A percentile compares a stretch with the other conserved stretches of the same genome.
Conservation (phyloP, 2,113 vertebrate genomes). For the Hemiscyllium ocellatum region DNA sequence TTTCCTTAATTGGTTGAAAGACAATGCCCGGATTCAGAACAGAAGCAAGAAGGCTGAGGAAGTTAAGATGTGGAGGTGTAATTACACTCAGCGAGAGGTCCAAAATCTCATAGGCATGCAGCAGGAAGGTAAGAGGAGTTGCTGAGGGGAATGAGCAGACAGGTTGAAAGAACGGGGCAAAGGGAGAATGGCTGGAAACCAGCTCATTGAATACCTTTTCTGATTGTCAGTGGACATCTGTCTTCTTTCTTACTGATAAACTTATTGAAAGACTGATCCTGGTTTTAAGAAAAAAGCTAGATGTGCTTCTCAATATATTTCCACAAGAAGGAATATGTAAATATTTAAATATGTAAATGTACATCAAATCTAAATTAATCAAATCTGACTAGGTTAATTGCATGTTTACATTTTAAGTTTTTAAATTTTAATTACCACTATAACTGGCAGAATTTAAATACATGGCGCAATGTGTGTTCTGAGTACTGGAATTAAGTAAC, state of each 20-base stretch:
- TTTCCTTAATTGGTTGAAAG: background rate
- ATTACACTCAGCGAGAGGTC: background rate
- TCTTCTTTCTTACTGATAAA: background rate
- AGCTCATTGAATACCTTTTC: background rate
- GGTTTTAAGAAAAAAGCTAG: background rate
- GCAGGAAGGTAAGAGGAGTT: background rate
- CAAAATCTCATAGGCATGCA: background rate
- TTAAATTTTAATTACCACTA: slow-evolving; percentile 36
- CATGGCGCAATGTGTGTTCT: slow-evolving; percentile 49
- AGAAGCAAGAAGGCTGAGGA: background rate
- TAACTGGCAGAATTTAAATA: slow-evolving; percentile 21
- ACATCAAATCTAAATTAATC: slow-evolving; percentile 36
- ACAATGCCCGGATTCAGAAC: background rate
- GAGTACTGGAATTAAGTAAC: slow-evolving; percentile 74
- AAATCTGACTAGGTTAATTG: slow-evolving; percentile 37
- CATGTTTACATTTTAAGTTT: slow-evolving; percentile 37
- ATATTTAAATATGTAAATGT: slow-evolving; percentile 37
- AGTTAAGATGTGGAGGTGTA: background rate
- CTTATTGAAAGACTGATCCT: background rate
- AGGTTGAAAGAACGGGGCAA: background rate
- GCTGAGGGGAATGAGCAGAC: background rate
- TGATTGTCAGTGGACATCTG: background rate
- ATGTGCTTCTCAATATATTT: background rate
- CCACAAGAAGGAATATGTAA: slow-evolving; percentile 29
- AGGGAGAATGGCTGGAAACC: background rate